Evolutionary conservation across 2,888 invertebrate genomes (phyloP).

Genomic region (Polylopha cassiicola): DNA sequence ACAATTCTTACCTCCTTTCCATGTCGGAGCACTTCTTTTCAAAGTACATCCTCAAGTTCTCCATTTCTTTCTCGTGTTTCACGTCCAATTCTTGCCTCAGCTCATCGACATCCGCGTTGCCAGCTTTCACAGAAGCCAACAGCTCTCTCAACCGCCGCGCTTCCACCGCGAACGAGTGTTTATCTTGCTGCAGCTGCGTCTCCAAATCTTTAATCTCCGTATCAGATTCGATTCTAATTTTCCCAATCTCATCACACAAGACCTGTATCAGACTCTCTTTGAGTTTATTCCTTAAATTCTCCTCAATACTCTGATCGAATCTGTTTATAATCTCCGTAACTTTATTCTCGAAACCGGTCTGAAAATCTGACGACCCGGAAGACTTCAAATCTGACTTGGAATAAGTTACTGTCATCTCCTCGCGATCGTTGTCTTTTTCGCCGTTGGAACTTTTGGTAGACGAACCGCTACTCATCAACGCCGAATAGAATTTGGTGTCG

Average conservation of each 20-base stretch:
- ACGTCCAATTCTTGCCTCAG: conserved; percentile 78
- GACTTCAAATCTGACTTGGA: conserved; percentile 62
- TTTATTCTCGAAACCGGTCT: conserved; percentile 59
- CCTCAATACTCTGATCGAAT: conserved; percentile 58
- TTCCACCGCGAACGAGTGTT: conserved; percentile 73
- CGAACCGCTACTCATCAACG: conserved; percentile 59
- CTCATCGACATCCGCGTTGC: conserved; percentile 74
- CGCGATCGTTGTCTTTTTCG: conserved; percentile 70
- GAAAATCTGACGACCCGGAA: conserved; percentile 56
- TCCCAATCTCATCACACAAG: conserved; percentile 72
- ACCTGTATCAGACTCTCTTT: conserved; percentile 76
- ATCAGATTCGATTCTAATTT: conserved; percentile 60
- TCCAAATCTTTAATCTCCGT: conserved; percentile 61
- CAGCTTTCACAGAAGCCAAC: conserved; percentile 75
- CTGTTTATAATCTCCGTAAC: conserved; percentile 48
- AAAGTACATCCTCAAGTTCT: conserved; percentile 86
- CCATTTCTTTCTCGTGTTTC: conserved; percentile 86
- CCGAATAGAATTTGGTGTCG: conserved; percentile 66
- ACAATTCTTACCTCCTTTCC: conserved; percentile 83
- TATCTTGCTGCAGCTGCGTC: conserved; percentile 74
- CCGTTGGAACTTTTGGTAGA: conserved; percentile 63
- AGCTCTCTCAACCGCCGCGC: conserved; percentile 73
- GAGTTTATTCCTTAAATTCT: conserved; percentile 62
- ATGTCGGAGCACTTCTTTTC: conserved; percentile 88
- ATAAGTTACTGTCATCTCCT: conserved; percentile 64